phyloP scores from a whole-genome alignment of 2,888 invertebrate species.

The Clunio marinus region DNA sequence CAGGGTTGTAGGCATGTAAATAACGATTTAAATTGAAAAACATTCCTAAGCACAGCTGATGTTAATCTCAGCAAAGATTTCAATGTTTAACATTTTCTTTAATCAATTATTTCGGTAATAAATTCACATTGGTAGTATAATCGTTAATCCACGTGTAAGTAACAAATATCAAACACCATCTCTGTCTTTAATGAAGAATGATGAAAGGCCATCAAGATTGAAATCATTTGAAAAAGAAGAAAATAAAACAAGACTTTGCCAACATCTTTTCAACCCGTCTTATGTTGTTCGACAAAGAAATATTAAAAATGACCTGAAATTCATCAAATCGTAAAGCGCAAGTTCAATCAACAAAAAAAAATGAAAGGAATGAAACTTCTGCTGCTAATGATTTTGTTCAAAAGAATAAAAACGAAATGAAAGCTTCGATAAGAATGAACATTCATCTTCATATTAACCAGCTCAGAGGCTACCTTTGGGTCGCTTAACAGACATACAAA shows the following conservation, averaged over 20 bases:
- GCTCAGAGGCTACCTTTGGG: background rate
- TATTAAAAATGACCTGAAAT: conserved; percentile 28
- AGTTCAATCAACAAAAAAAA: conserved; percentile 19
- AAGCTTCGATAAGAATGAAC: background rate
- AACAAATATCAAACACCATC: too few species aligned
- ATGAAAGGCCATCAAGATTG: background rate
- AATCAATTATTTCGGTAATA: too few species aligned
- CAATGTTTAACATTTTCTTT: too few species aligned
- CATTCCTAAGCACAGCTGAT: too few species aligned
- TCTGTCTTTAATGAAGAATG: too few species aligned
- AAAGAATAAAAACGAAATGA: background rate
- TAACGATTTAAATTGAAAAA: background rate
- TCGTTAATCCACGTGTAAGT: too few species aligned
- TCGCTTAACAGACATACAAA: background rate
- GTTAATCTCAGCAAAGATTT: too few species aligned
- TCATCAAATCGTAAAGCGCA: conserved; percentile 1
- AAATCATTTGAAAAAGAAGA: background rate
- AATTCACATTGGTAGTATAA: too few species aligned
- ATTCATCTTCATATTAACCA: conserved; percentile 36
- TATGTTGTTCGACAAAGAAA: background rate
- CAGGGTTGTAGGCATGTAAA: background rate
- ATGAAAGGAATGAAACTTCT: background rate
- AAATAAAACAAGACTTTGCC: background rate
- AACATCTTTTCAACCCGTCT: too few species aligned
- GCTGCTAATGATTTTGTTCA: conserved; percentile 21